Conservation (phyloP, 2,113 vertebrate species). For the Odocoileus virginianus region DNA sequence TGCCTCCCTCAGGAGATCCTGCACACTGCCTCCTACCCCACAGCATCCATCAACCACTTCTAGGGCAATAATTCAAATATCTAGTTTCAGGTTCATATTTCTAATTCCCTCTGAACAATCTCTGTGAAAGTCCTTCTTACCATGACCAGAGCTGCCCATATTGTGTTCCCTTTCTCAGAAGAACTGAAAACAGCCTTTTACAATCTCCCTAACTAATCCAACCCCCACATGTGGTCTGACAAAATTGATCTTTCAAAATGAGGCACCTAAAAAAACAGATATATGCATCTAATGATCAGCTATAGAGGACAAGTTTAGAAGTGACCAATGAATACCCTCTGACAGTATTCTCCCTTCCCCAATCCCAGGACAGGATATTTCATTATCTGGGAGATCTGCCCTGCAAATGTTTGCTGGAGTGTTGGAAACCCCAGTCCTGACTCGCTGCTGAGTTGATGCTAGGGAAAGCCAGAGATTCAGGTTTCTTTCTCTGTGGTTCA, state of each 20-base stretch:
- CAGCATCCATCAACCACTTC: not conserved
- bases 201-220: not conserved
- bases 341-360: not conserved
- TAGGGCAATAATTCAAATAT: not conserved
- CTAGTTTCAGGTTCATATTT: not conserved
- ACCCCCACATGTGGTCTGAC: not conserved
- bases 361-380: not conserved
- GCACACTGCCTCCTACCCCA: not conserved
- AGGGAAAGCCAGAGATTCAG: not conserved
- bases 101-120: not conserved
- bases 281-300: not conserved
- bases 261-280: not conserved
- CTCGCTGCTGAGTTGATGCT: not conserved
- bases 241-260: not conserved
- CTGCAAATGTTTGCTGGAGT: not conserved
- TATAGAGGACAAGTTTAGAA: not conserved
- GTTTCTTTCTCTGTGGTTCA: not conserved
- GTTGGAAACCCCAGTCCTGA: not conserved
- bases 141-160: not conserved
- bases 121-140: not conserved
- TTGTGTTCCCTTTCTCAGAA: not conserved
- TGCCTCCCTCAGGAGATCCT: not conserved
- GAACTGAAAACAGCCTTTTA: not conserved
- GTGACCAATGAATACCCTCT: not conserved
- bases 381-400: not conserved